phyloP scores from a whole-genome alignment of 2,797 vertebrate species.

The Eulemur albifrons region DNA sequence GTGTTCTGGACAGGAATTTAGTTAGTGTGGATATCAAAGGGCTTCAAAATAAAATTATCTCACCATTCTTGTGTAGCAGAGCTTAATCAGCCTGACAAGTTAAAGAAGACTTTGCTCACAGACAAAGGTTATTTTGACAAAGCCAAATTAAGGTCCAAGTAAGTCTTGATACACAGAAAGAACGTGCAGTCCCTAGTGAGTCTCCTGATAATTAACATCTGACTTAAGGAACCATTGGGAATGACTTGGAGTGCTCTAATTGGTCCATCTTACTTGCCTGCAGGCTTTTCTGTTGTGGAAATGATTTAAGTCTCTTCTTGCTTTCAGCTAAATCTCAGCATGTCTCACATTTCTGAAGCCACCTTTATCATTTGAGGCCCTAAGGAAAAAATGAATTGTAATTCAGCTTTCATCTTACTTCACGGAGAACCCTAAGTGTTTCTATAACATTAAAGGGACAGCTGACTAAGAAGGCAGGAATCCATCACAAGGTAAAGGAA shows the following conservation, averaged over 20 bases:
- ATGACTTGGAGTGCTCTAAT: constrained; percentile 51
- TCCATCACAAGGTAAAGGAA: constrained; percentile 35
- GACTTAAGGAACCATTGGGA: constrained; percentile 36
- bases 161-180: background rate
- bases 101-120: constrained; percentile 57
- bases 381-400: constrained; percentile 60
- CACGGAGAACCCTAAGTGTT: background rate
- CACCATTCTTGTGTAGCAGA: background rate
- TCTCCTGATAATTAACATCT: constrained; percentile 59
- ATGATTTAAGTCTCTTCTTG: constrained; percentile 55
- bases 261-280: constrained; percentile 46
- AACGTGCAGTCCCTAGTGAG: background rate
- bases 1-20: background rate
- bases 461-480: constrained; percentile 39
- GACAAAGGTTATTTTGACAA: constrained; percentile 64
- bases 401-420: constrained; percentile 63
- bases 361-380: constrained; percentile 57
- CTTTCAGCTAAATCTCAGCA: constrained; percentile 62
- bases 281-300: constrained; percentile 43
- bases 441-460: constrained; percentile 25
- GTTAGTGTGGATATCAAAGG: background rate
- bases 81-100: constrained; percentile 54
- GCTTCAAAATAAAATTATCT: constrained; percentile 42
- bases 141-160: constrained; percentile 52
- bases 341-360: constrained; percentile 57